These are phyloP conservation scores for Amphiduros pacificus DNA, from an alignment of 2,888 invertebrate species.

Conservation along the genomic window DNA sequence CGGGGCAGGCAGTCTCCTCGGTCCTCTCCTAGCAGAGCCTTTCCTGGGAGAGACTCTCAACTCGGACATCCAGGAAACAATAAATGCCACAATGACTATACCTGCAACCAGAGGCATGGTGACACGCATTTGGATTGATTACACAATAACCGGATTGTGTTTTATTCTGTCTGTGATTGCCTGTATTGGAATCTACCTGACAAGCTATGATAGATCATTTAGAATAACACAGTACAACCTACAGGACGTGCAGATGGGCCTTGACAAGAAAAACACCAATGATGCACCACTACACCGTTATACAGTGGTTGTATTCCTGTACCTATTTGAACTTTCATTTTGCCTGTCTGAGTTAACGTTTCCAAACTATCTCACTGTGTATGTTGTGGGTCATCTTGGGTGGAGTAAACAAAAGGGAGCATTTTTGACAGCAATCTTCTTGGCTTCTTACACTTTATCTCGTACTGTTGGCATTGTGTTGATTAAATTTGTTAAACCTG, in stretches of 20 bases:
- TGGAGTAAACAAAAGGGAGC: background rate
- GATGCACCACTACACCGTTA: too few species aligned
- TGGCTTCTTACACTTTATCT: background rate
- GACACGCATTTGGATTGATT: background rate
- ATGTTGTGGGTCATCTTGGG: background rate
- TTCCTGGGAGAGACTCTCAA: too few species aligned
- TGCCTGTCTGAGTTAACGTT: background rate
- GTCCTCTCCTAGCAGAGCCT: constrained; percentile 10
- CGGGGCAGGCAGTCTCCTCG: constrained; percentile 1
- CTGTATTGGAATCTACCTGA: background rate
- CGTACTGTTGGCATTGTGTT: background rate
- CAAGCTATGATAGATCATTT: too few species aligned
- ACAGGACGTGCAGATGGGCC: too few species aligned
- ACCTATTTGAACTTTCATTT: too few species aligned
- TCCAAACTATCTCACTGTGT: background rate
- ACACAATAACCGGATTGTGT: background rate
- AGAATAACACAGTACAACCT: too few species aligned
- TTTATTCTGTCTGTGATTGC: background rate
- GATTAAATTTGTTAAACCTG: too few species aligned
- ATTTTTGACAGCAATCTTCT: background rate
- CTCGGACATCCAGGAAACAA: too few species aligned
- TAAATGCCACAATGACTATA: too few species aligned
- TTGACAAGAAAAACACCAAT: too few species aligned
- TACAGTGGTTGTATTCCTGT: too few species aligned
- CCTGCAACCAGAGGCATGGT: too few species aligned